Base-by-base conservation (phyloP, 2,888 invertebrate genomes). In the Zygogramma bicolorata region DNA sequence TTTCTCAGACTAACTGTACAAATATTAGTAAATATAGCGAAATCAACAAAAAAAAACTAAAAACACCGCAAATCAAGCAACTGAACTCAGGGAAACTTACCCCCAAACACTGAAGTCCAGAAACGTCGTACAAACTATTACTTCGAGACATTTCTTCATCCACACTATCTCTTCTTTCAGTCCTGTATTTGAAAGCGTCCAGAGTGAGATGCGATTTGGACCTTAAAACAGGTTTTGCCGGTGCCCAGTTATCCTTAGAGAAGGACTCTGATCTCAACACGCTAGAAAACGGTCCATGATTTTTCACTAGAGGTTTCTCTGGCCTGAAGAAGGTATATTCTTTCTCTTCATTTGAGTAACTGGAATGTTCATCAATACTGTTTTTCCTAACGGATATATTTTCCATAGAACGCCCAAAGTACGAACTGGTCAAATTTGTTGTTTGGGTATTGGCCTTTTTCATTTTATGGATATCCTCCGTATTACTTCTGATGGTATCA, bases 71-170 rank as follows among this genome's bases (percentile, higher is more conserved):
- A n/a, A n/a, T n/a, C n/a, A n/a, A n/a, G n/a, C n/a, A n/a, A n/a
- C n/a, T n/a, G n/a, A n/a, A n/a, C 8, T 46, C 46, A 27, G 25
- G 10, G 25, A 27, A 58, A 83, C 84, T 84, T 83, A 88, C 88
- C 87, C 86, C 88, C 74, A 88, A 82, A 79, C 88, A 88, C 79
- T 88, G 88, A 65, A 88, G 82, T 46, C 87, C 88, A 59, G 87
- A 86, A 18, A 87, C 86, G 77, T 88, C 88, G 75, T 85, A 85
- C 59, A 87, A 82, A 79, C 87, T 87, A 70, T 83, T 86, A 25
- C 86, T 86, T 77, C 84, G 86, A 3, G 83, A 81, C 40, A 86
- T 77, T 38, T 81, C 79, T 27, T 78, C 72, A 53, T 75, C 68
- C 13, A 31, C 49, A 18, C 69, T 72, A 7, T 63, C 70, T 29